A percentile compares a stretch with the other conserved stretches of the same genome.
phyloP scores from a whole-genome alignment of 1,140 invertebrate species.

The Periplaneta americana region DNA sequence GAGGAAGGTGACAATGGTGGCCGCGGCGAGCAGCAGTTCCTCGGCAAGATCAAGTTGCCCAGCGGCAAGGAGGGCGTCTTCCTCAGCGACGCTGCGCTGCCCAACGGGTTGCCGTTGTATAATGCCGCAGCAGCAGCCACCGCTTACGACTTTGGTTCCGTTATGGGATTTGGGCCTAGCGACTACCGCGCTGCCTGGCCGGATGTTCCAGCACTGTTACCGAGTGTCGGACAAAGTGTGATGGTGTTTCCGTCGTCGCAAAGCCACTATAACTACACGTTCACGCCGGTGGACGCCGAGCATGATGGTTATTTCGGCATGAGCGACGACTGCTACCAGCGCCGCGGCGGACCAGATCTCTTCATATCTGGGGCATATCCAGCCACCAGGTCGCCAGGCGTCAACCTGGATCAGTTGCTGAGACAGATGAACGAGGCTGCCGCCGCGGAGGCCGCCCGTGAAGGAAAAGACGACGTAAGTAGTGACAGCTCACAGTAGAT shows the following conservation, averaged over 20 bases:
- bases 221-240: neutral
- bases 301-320: neutral
- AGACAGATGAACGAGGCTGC: neutral
- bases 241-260: neutral
- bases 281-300: neutral
- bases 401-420: slow-evolving; percentile 1
- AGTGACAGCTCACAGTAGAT: too few relatives aligned
- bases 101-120: neutral
- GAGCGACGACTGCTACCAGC: neutral
- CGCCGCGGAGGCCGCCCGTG: neutral
- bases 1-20: neutral
- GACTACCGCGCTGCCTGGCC: neutral
- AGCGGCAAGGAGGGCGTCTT: slow-evolving; percentile 5
- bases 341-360: neutral
- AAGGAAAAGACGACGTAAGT: neutral
- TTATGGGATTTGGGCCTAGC: neutral
- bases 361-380: slow-evolving; percentile 6
- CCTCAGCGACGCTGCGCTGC: neutral
- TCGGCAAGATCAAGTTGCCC: slow-evolving; percentile 12
- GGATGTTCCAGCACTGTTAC: neutral
- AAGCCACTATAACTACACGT: neutral
- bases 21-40: neutral
- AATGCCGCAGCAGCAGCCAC: neutral
- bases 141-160: neutral
- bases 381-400: neutral